Conservation (phyloP, 2,113 vertebrate genomes). For the Oophaga pumilio region DNA sequence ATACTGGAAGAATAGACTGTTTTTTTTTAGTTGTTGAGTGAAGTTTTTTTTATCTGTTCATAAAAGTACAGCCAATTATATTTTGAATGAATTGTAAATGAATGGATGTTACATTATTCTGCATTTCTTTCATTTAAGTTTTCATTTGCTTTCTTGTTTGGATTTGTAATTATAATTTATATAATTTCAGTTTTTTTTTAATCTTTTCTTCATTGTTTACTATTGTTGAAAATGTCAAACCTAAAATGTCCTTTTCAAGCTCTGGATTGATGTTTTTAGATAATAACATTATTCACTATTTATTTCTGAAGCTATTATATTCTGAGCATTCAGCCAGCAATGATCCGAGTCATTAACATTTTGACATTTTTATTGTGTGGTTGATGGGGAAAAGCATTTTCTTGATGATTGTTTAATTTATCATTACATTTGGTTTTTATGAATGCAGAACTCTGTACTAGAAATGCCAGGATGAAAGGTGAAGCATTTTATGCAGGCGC, state of each 20-base stretch:
- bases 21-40: too few relatives aligned
- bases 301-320: slow-evolving; percentile 20
- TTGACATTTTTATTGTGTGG: slow-evolving; percentile 33
- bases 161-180: not conserved
- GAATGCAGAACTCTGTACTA: not conserved
- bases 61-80: not conserved
- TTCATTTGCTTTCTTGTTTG: not conserved
- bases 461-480: not conserved
- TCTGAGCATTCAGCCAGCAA: slow-evolving; percentile 34
- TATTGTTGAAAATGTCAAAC: slow-evolving; percentile 9
- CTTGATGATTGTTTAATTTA: slow-evolving; percentile 19
- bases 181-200: not conserved
- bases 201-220: not conserved
- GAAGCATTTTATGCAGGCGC: not conserved
- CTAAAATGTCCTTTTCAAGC: not conserved
- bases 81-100: not conserved
- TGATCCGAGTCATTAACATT: slow-evolving; percentile 37
- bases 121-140: not conserved
- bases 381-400: slow-evolving; percentile 20
- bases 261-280: not conserved
- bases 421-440: slow-evolving; percentile 9
- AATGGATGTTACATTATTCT: not conserved
- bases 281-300: slow-evolving; percentile 2
- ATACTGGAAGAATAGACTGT: too few relatives aligned
- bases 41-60: too few relatives aligned